These are phyloP conservation scores for Julus scandinavius DNA, from an alignment of 2,888 invertebrate species.

Conservation along the genomic window DNA sequence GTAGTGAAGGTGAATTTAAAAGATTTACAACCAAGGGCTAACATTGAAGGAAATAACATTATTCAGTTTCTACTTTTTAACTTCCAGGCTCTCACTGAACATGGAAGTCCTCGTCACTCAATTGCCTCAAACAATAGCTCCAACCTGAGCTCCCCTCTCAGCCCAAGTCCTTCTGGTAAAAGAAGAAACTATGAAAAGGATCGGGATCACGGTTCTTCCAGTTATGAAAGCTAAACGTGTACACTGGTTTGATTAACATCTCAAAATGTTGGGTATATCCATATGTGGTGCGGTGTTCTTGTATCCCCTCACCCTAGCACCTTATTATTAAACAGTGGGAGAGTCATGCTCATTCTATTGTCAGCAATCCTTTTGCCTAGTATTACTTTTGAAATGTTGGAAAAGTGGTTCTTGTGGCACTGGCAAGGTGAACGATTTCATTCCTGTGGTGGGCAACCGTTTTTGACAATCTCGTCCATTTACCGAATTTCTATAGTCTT, in stretches of 20 bases:
- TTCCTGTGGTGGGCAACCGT: neutral
- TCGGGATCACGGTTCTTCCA: constrained; percentile 73
- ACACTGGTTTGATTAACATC: neutral
- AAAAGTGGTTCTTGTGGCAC: neutral
- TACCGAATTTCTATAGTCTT: neutral
- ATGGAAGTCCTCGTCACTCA: constrained; percentile 76
- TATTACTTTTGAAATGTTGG: constrained; percentile 8
- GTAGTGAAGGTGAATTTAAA: neutral
- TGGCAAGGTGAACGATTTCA: neutral
- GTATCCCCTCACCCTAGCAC: neutral
- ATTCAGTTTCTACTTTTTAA: neutral
- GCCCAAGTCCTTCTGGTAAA: constrained; percentile 67
- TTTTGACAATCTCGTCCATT: constrained; percentile 9
- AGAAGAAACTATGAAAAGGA: constrained; percentile 61
- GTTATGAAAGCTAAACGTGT: constrained; percentile 70
- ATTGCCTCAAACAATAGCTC: constrained; percentile 80
- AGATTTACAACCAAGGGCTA: neutral
- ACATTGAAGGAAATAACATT: neutral
- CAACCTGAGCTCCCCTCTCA: constrained; percentile 78
- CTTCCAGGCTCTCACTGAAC: constrained; percentile 67
- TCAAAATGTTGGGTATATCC: neutral
- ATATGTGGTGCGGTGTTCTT: neutral
- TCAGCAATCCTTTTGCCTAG: neutral
- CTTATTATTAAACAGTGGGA: neutral
- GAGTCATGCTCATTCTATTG: neutral